Evolutionary conservation across 1,140 invertebrate species (phyloP).

Genomic region (Sitodiplosis mosellana): DNA sequence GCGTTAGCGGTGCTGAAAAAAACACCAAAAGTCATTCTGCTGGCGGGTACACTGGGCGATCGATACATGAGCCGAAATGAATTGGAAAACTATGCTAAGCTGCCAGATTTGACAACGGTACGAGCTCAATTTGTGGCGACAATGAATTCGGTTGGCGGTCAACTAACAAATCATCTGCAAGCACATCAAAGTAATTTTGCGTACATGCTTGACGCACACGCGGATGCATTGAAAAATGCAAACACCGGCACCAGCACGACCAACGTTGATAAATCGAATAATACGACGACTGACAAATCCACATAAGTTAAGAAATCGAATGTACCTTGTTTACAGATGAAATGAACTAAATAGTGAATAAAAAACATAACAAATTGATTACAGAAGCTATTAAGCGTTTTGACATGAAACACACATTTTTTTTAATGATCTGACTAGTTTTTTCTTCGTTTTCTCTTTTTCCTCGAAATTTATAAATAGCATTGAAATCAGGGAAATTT

Average conservation of each 20-base stretch:
- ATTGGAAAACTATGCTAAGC: slow-evolving; percentile 37
- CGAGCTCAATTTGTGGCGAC: slow-evolving; percentile 41
- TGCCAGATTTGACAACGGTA: slow-evolving; percentile 37
- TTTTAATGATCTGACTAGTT: too few species aligned
- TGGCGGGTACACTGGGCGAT: slow-evolving; percentile 48
- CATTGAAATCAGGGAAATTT: too few species aligned
- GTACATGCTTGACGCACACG: slow-evolving; percentile 36
- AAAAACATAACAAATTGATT: too few species aligned
- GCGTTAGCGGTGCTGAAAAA: slow-evolving; percentile 40
- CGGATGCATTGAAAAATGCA: slow-evolving; percentile 5
- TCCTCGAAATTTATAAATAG: too few species aligned
- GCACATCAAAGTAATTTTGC: slow-evolving; percentile 45
- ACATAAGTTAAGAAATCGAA: too few species aligned
- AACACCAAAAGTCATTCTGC: slow-evolving; percentile 37
- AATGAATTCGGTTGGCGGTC: slow-evolving; percentile 37
- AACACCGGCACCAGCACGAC: neutral
- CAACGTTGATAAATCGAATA: too few species aligned
- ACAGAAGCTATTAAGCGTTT: too few species aligned
- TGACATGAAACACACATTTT: too few species aligned
- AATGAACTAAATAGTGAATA: too few species aligned
- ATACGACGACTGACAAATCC: too few species aligned
- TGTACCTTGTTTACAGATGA: too few species aligned
- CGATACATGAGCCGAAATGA: slow-evolving; percentile 43
- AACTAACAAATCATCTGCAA: slow-evolving; percentile 42
- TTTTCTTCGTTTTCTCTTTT: too few species aligned